Conservation (phyloP, 2,797 vertebrate species). For the Alauda arvensis region DNA sequence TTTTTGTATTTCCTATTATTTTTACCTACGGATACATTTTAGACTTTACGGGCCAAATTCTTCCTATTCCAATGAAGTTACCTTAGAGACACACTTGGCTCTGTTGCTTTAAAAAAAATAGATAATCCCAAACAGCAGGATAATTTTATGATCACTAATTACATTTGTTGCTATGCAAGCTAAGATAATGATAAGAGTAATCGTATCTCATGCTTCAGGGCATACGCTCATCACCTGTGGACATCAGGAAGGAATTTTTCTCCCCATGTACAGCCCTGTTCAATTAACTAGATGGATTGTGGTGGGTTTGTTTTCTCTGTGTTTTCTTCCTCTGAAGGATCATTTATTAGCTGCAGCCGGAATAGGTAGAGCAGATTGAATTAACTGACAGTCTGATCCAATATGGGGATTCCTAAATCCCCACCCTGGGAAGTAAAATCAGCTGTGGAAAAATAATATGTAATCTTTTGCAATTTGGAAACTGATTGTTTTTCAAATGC, state of each 20-base stretch:
- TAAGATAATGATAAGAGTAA: slow-evolving; percentile 71
- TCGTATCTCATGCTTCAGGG: slow-evolving; percentile 69
- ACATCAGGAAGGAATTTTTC: slow-evolving; percentile 58
- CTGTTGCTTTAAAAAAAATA: slow-evolving; percentile 45
- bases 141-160: slow-evolving; percentile 69
- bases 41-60: slow-evolving; percentile 16
- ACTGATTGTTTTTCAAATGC: background rate
- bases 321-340: slow-evolving; percentile 37
- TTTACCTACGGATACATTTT: slow-evolving; percentile 26
- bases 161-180: slow-evolving; percentile 69
- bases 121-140: slow-evolving; percentile 66
- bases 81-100: slow-evolving; percentile 58
- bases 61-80: slow-evolving; percentile 50
- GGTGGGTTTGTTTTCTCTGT: slow-evolving; percentile 44
- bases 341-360: slow-evolving; percentile 18
- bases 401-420: slow-evolving; percentile 33
- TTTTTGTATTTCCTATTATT: background rate
- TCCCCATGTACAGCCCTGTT: slow-evolving; percentile 20
- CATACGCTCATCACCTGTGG: slow-evolving; percentile 69
- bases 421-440: background rate
- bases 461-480: background rate
- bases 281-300: slow-evolving; percentile 58
- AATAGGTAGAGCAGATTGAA: slow-evolving; percentile 20
- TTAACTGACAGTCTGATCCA: slow-evolving; percentile 10
- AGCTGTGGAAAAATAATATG: background rate